A percentile compares a stretch with the other conserved stretches of the same genome.
These are phyloP conservation scores for Hydrozoanthus tunicans DNA, from an alignment of 64 coral and sea anemone species.

Conservation along the genomic window DNA sequence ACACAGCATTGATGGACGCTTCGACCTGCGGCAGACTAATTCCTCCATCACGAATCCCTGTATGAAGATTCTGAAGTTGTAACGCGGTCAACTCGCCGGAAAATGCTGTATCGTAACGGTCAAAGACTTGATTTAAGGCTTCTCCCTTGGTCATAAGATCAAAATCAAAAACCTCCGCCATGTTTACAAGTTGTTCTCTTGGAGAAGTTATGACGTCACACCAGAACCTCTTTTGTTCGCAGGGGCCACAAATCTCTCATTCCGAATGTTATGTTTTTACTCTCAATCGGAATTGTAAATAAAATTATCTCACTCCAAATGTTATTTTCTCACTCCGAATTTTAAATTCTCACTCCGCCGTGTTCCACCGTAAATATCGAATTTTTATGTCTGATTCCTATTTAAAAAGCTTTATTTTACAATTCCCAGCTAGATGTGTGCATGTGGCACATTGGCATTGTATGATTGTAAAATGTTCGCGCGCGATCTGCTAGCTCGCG, in stretches of 20 bases:
- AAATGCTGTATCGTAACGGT: slow-evolving; percentile 76
- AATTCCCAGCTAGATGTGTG: too few species aligned
- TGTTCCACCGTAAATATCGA: too few species aligned
- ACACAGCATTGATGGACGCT: slow-evolving; percentile 80
- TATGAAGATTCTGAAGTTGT: slow-evolving; percentile 82
- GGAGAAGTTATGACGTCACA: slow-evolving; percentile 61
- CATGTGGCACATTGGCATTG: too few species aligned
- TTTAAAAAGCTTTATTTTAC: too few species aligned
- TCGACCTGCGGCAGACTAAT: slow-evolving; percentile 82
- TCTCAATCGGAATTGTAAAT: too few species aligned
- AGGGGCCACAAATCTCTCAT: not conserved
- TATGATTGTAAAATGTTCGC: too few species aligned
- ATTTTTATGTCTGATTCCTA: too few species aligned
- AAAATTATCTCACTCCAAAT: too few species aligned
- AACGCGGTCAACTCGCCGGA: slow-evolving; percentile 79
- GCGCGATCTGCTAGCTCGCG: too few species aligned
- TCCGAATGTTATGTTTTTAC: not conserved
- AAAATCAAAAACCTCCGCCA: slow-evolving; percentile 81
- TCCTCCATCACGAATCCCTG: slow-evolving; percentile 83
- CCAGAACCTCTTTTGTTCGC: not conserved
- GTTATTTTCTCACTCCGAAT: too few species aligned
- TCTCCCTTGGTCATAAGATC: slow-evolving; percentile 89
- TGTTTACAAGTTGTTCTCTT: slow-evolving; percentile 68
- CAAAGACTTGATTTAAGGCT: slow-evolving; percentile 70
- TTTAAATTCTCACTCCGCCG: too few species aligned